Evolutionary conservation across 2,888 invertebrate genomes (phyloP).

Genomic region (Lasioglossum calceatum): DNA sequence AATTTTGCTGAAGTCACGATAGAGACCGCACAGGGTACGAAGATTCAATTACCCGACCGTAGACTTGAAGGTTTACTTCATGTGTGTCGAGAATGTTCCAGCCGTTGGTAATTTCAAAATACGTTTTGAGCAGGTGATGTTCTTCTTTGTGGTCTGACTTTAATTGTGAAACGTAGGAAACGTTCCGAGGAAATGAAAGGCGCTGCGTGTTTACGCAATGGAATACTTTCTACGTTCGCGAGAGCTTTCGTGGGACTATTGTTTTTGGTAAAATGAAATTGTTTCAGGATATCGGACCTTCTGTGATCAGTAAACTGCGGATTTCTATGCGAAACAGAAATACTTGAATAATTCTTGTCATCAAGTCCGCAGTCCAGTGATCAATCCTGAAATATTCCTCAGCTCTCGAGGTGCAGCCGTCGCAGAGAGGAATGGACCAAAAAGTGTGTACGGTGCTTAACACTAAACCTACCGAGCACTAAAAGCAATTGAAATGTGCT

Average conservation of each 20-base stretch:
- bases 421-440: neutral
- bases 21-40: neutral
- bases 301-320: neutral
- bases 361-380: neutral
- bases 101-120: neutral
- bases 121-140: neutral
- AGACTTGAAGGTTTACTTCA: neutral
- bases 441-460: neutral
- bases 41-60: neutral
- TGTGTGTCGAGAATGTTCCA: neutral
- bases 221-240: neutral
- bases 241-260: neutral
- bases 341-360: neutral
- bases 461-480: too few relatives aligned
- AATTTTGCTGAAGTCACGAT: neutral
- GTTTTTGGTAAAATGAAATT: neutral
- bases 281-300: neutral
- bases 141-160: neutral
- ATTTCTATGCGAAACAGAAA: neutral
- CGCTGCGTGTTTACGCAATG: neutral
- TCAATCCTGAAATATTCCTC: neutral
- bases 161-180: neutral
- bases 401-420: neutral
- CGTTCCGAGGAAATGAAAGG: neutral
- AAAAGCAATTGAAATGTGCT: too few relatives aligned